Evolutionary conservation across 2,797 vertebrate species (phyloP), one percentile per base, ranked within the genome.

Genomic region (Danio choprae): DNA sequence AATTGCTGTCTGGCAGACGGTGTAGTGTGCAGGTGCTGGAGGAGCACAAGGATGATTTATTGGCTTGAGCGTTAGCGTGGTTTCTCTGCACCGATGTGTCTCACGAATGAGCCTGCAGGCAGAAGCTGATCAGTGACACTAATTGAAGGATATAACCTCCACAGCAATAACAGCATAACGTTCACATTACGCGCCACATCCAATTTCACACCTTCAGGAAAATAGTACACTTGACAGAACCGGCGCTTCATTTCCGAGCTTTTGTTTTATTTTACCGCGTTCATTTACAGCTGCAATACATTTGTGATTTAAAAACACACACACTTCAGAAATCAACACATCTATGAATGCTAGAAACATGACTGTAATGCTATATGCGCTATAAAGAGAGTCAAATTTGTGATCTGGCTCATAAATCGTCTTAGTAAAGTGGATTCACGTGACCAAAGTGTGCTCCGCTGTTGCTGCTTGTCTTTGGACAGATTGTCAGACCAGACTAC

Each of bases 401-500:
- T 69, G 53, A 83, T 79, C 62, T 77, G 78, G 77, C 71, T 80
- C 80, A 87, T 86, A 76, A 84, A 86, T 73, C 13, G 10, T 82
- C 85, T 86, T 83, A 84, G 59, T 77, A 40, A 46, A 65, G 80
- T 79, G 38, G 41, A 81, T 87, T 87, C 63, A 77, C 29, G 48
- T 88, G 85, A 88, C 81, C 83, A 80, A 48, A 85, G 80, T 38
- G 51, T 44, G 38, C n/a, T 56, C 62, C 83, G 73, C 73, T 20
- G 18, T 29, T 51, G 71, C 58, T 79, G 81, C 83, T 81, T 84
- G 86, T 86, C 86, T 91, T 87, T 78, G 88, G 86, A 90, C 86
- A 87, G 87, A 89, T 77, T 86, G 86, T 81, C 73, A 50, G 86
- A 79, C 75, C 87, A 88, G 88, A 89, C 90, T 83, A 89, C 87